Conservation (phyloP, 2,888 invertebrate species). For the Coremacera marginata region DNA sequence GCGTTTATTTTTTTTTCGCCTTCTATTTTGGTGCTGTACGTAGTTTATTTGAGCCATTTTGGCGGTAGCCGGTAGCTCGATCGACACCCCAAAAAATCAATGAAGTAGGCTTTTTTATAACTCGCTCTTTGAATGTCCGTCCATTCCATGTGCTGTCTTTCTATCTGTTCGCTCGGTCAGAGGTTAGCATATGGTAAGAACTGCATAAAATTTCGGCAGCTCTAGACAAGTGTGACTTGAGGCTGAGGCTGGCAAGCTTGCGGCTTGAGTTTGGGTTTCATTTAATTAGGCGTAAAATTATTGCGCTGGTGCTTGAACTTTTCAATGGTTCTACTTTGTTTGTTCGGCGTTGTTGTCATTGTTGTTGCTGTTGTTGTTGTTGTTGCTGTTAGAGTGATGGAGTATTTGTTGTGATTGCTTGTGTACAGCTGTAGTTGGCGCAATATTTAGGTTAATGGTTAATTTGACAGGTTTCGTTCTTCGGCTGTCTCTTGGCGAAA, state of each 20-base stretch:
- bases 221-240: constrained; percentile 21
- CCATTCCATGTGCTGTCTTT: background rate
- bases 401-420: background rate
- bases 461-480: constrained; percentile 27
- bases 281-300: constrained; percentile 41
- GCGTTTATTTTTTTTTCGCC: background rate
- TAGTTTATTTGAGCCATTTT: constrained; percentile 2
- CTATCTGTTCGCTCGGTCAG: constrained; percentile 27
- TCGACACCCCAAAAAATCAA: constrained; percentile 28
- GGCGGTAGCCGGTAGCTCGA: constrained; percentile 29
- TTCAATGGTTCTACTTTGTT: background rate
- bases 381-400: background rate
- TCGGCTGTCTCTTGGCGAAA: constrained; percentile 12
- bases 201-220: background rate
- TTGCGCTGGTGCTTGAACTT: constrained; percentile 36
- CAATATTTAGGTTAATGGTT: constrained; percentile 28
- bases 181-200: constrained; percentile 31
- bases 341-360: background rate
- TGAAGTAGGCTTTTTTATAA: background rate
- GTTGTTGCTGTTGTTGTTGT: background rate
- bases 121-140: background rate
- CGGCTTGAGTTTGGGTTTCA: constrained; percentile 16
- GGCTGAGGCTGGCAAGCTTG: background rate
- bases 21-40: background rate
- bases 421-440: background rate